Percentiles rank a stretch among this genome's conserved stretches.
phyloP scores from a whole-genome alignment of 2,113 vertebrate species.

The Hydrolagus affinis region DNA sequence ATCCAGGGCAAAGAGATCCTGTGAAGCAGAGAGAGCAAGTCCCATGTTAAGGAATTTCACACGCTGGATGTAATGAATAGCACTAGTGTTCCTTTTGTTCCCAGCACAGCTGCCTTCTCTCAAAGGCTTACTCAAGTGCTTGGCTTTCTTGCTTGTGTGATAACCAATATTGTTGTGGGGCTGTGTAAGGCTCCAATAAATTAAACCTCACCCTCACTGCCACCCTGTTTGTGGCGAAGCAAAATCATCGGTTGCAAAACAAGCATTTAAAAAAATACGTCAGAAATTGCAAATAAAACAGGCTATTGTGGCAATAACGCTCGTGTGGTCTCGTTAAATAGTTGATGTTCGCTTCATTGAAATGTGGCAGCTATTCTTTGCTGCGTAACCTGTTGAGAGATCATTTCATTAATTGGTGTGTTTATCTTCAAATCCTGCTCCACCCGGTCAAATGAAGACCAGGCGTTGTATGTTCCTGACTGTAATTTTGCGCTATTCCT shows the following conservation, averaged over 20 bases:
- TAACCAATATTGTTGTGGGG: constrained; percentile 17
- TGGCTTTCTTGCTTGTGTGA: constrained; percentile 16
- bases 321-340: background rate
- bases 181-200: constrained; percentile 1
- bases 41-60: constrained; percentile 14
- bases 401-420: background rate
- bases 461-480: background rate
- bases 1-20: constrained; percentile 96
- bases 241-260: background rate
- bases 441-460: background rate
- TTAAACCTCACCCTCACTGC: background rate
- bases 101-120: constrained; percentile 7
- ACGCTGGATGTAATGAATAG: constrained; percentile 31
- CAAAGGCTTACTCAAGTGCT: constrained; percentile 19
- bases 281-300: background rate
- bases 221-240: background rate
- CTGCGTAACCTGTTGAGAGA: background rate
- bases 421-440: background rate
- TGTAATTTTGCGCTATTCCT: background rate
- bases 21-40: constrained; percentile 40
- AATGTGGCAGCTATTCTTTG: background rate
- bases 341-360: background rate
- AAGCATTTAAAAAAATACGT: background rate
- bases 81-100: constrained; percentile 22
- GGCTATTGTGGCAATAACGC: background rate